Evolutionary conservation across 1,140 invertebrate genomes (phyloP).

Genomic region (Drosophila varians): DNA sequence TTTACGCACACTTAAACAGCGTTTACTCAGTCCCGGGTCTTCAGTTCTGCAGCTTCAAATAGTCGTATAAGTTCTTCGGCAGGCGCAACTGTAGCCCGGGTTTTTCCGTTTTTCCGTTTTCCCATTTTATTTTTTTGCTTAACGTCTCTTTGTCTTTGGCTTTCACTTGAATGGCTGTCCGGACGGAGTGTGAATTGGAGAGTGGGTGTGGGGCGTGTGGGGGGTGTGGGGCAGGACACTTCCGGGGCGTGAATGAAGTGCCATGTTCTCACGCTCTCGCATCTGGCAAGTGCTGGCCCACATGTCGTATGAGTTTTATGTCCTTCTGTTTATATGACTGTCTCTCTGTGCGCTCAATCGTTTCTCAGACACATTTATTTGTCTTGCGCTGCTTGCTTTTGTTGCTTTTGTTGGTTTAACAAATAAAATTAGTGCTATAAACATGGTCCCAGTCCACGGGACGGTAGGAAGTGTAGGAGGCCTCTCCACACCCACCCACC

Average conservation of each 20-base stretch:
- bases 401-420: slow-evolving; percentile 61
- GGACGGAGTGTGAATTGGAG: neutral
- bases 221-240: slow-evolving; percentile 5
- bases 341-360: slow-evolving; percentile 42
- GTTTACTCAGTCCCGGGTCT: slow-evolving; percentile 52
- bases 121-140: slow-evolving; percentile 32
- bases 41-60: slow-evolving; percentile 33
- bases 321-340: slow-evolving; percentile 51
- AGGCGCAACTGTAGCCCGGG: slow-evolving; percentile 47
- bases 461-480: too few species aligned
- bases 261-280: slow-evolving; percentile 72
- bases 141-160: slow-evolving; percentile 36
- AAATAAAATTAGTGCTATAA: slow-evolving; percentile 79
- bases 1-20: slow-evolving; percentile 74
- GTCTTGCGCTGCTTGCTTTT: slow-evolving; percentile 33
- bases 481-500: neutral
- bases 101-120: slow-evolving; percentile 13
- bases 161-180: slow-evolving; percentile 35
- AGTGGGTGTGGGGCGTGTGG: neutral
- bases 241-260: slow-evolving; percentile 69
- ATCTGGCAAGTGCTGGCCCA: slow-evolving; percentile 52
- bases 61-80: slow-evolving; percentile 60
- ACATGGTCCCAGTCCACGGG: slow-evolving; percentile 56
- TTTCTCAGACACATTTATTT: slow-evolving; percentile 71
- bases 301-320: slow-evolving; percentile 74